Base-by-base conservation (phyloP, 2,113 vertebrate genomes). In the Engystomops pustulosus region DNA sequence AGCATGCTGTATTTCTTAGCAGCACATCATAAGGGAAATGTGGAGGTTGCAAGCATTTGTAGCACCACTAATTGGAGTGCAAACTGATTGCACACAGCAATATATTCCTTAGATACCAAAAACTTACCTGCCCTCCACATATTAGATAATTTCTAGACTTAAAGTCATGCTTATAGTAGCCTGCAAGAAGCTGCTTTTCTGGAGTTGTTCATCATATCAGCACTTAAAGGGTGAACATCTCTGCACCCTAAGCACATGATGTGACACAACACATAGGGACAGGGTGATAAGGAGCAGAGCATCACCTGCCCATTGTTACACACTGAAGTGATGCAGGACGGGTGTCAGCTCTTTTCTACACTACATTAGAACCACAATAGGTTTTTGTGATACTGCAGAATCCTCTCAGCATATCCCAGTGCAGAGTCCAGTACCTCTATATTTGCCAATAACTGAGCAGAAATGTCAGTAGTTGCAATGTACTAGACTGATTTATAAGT, bases 1-100 rank as follows among this genome's bases (percentile, higher is more conserved):
- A 81, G 79, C 45, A 41, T 70, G 79, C 60, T 55, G 79, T 9
- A 69, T 70, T 25, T 41, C 65, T 68, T n/a, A 70, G 44, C 79
- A 81, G 62, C 65, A 49, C 79, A 34, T 67, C 41, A 30, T n/a
- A 68, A 44, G 18, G n/a, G 55, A 62, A 44, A 70, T 44, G 36
- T 70, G 69, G 38, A 44, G 36, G 41, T 17, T 72, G 69, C 23
- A 25, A 58, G 27, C 32, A 60, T 25, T 15, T 36, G 12, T n/a
- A 78, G 53, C 75, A 58, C 38, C 12, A 30, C 41, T 45, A 74
- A 45, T 74, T 27, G 15, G 15, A 78, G 34, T 12, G 18, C 7
- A 76, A 47, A 53, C 12, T 12, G 34, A 51, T 34, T 75, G 47
- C 6, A 10, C 47, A 3, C 71, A 30, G 0, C 1, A 18, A 8